Base-by-base conservation (phyloP, 2,888 invertebrate genomes). In the Cheilosia soror region DNA sequence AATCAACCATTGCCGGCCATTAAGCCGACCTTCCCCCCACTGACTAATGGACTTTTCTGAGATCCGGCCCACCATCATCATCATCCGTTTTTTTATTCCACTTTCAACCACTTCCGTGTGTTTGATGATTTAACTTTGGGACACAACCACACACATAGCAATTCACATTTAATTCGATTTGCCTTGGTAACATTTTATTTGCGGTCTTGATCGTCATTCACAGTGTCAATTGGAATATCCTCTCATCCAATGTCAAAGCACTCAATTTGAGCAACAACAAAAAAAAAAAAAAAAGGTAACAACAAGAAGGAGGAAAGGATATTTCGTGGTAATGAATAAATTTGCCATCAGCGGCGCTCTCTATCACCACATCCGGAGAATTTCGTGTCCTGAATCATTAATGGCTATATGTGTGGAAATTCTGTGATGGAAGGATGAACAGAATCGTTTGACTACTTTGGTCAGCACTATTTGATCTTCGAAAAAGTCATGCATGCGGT, bases 11-110 rank as follows among this genome's bases (percentile, higher is more conserved):
- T 58, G 66, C n/a, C 27, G 37, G 6, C 58, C 79, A 65, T 72
- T 63, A 79, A 79, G 68, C 44, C 68, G 60, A 63, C 49, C 62
- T 33, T 47, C 42, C 44, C 44, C 44, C 7, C 31, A 65, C 47
- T 75, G 81, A 75, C 76, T 69, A 76, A 81, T 81, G 81, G 76
- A 69, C 75, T 69, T 75, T 68, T 47, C 37, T 37, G 57, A 63
- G 44, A 57, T 15, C 58, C 51, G 51, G 37, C 5, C 49, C 20
- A 20, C 47, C 51, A 44, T n/a, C 57, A 51, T 44, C 80, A 60
- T 51, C 53, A 55, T 53, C 55, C 11, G 13, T 25, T 49, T 55
- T 63, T 75, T 40, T 53, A 42, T 29, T 40, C 13, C 40, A 29
- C 40, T 42, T 29, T 47, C n/a, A 13, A 47, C 44, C 58, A 69